Conservation (phyloP, 1,140 invertebrate genomes). For the Halotydeus destructor region DNA sequence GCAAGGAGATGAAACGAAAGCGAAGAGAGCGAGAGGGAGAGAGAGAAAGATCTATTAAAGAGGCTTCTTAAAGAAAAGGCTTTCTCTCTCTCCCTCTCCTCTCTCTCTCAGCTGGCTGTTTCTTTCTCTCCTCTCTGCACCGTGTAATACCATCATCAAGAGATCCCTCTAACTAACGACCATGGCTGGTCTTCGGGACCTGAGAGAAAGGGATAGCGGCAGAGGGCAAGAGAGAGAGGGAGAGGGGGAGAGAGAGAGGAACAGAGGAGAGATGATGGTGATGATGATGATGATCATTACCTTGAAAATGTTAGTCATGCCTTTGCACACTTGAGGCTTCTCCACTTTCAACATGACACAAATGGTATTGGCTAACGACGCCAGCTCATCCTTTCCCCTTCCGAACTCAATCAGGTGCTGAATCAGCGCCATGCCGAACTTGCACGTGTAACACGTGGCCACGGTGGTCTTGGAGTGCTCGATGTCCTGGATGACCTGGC, state of each 20-base stretch:
- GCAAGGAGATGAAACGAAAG: no score
- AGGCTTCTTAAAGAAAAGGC: no score
- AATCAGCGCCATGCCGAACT: constrained; percentile 12
- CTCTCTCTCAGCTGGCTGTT: no score
- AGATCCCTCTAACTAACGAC: no score
- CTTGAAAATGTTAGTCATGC: constrained; percentile 14
- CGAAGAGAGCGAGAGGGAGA: no score
- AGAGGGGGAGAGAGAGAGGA: background rate
- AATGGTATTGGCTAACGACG: constrained; percentile 9
- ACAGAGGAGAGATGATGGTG: background rate
- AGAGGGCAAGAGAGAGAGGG: background rate
- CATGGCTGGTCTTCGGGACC: no score
- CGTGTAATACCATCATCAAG: no score
- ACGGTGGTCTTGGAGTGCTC: constrained; percentile 1
- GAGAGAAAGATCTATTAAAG: no score
- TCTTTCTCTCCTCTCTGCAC: no score
- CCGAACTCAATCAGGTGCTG: constrained; percentile 15
- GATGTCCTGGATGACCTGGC: constrained; percentile 11
- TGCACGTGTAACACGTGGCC: constrained; percentile 13
- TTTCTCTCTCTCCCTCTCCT: no score
- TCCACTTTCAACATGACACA: constrained; percentile 14
- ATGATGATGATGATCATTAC: constrained; percentile 5
- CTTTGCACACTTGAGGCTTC: constrained; percentile 14
- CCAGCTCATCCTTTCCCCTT: constrained; percentile 14
- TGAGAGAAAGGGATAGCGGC: background rate